Conservation (phyloP, 2,113 vertebrate species). For the Esox niger region DNA sequence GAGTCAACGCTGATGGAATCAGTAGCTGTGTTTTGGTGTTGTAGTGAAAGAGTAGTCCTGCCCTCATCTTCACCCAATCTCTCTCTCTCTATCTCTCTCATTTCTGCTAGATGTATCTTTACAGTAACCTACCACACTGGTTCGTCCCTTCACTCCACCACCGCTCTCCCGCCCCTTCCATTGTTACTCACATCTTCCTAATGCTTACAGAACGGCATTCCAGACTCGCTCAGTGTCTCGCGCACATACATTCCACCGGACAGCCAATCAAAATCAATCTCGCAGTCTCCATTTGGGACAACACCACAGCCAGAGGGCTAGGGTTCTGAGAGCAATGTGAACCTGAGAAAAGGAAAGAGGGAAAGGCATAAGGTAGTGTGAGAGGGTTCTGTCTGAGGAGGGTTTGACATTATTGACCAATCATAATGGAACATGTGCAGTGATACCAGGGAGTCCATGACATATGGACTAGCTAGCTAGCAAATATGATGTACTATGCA, state of each 20-base stretch:
- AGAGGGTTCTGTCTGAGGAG: too few relatives aligned
- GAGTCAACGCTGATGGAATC: conserved; percentile 3
- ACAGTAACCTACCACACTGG: conserved; percentile 70
- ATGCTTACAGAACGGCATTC: conserved; percentile 62
- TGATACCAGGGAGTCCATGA: too few relatives aligned
- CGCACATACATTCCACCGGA: neutral
- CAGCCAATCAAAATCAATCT: conserved; percentile 20
- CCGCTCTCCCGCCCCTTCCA: conserved; percentile 6
- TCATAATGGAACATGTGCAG: neutral
- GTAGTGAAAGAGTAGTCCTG: neutral
- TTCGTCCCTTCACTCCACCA: conserved; percentile 55
- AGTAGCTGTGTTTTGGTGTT: conserved; percentile 13
- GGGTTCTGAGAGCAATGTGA: conserved; percentile 24
- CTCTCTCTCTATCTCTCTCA: conserved; percentile 47
- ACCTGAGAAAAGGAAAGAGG: conserved; percentile 18
- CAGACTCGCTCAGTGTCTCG: conserved; percentile 38
- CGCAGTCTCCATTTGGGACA: conserved; percentile 23
- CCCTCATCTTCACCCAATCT: conserved; percentile 38
- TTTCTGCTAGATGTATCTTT: conserved; percentile 63
- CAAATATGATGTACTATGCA: too few relatives aligned
- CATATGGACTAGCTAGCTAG: too few relatives aligned
- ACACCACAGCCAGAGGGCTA: conserved; percentile 32
- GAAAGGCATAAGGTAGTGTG: conserved; percentile 1
- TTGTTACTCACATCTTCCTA: conserved; percentile 45
- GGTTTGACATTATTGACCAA: too few relatives aligned